phyloP scores from a whole-genome alignment of 2,888 invertebrate species.

The Rotaria sp. region DNA sequence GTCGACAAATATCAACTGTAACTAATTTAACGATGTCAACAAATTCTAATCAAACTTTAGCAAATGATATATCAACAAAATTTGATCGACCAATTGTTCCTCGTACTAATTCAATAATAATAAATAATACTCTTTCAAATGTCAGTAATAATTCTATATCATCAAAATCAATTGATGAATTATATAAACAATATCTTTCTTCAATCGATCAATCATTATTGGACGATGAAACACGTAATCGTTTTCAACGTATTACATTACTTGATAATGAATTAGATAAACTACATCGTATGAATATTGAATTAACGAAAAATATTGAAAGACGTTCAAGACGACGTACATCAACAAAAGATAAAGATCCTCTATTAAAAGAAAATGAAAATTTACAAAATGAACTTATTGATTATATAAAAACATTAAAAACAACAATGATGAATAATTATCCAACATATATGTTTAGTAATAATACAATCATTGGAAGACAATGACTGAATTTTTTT shows the following conservation, averaged over 20 bases:
- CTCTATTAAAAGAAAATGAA: not conserved
- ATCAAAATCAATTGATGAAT: not conserved
- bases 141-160: too few relatives aligned
- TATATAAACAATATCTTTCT: not conserved
- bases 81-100: not conserved
- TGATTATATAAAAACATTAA: not conserved
- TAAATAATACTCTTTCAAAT: too few relatives aligned
- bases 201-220: not conserved
- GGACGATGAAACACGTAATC: not conserved
- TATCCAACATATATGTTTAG: not conserved
- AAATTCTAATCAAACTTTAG: not conserved
- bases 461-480: not conserved
- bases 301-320: not conserved
- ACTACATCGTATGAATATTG: not conserved
- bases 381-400: not conserved
- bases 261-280: not conserved
- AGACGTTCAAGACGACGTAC: not conserved
- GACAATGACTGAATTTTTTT: not conserved
- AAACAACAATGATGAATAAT: not conserved
- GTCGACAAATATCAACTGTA: not conserved
- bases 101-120: too few relatives aligned
- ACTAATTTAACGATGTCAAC: not conserved
- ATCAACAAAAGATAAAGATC: not conserved
- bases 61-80: not conserved
- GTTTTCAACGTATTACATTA: not conserved